phyloP scores from a whole-genome alignment of 2,797 vertebrate genomes.

The Gymnothorax reevesii region DNA sequence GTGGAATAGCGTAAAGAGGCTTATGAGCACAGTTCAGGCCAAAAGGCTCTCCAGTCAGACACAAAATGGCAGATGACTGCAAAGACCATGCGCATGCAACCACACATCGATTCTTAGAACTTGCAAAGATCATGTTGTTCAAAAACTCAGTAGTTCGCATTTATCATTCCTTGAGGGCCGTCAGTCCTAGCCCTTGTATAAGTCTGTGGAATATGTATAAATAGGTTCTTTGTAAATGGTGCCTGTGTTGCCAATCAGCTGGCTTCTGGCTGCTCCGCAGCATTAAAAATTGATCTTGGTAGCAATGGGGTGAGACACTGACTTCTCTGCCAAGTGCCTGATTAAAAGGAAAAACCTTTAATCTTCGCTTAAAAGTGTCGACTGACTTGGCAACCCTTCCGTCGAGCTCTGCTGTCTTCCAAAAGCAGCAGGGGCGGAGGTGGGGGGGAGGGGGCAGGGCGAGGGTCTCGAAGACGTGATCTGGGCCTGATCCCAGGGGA shows the following conservation, averaged over 20 bases:
- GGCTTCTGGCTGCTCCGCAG: conserved; percentile 68
- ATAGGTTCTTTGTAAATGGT: conserved; percentile 80
- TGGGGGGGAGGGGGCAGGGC: conserved; percentile 62
- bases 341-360: conserved; percentile 84
- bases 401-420: conserved; percentile 60
- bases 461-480: conserved; percentile 45
- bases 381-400: conserved; percentile 72
- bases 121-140: conserved; percentile 35
- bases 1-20: conserved; percentile 6
- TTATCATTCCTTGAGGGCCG: conserved; percentile 74
- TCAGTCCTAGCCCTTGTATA: conserved; percentile 74
- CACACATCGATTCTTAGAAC: neutral
- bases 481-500: neutral
- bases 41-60: neutral
- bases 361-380: conserved; percentile 83
- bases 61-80: neutral
- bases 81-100: neutral
- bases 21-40: neutral
- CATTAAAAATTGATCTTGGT: conserved; percentile 83
- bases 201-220: conserved; percentile 75
- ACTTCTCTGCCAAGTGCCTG: conserved; percentile 80
- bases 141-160: conserved; percentile 52
- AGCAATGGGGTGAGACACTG: conserved; percentile 75
- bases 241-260: conserved; percentile 75
- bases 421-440: conserved; percentile 47